phyloP scores from a whole-genome alignment of 2,888 invertebrate species.

The Amphipoea lucens region DNA sequence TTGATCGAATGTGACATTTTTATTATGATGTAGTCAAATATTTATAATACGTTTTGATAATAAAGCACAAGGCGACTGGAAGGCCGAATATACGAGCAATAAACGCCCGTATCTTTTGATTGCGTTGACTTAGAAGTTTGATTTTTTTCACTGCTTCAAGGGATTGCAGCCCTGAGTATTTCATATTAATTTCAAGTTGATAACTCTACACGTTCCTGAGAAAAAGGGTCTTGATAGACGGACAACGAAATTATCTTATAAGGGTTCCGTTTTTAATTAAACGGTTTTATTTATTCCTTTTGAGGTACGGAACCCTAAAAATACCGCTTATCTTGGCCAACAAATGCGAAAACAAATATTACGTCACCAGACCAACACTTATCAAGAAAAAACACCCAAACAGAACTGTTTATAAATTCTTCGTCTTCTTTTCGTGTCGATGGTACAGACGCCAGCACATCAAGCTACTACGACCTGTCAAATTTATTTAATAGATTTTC shows the following conservation, averaged over 20 bases:
- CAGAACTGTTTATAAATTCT: not conserved
- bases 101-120: too few relatives aligned
- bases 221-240: too few relatives aligned
- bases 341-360: slow-evolving; percentile 7
- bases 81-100: slow-evolving; percentile 24
- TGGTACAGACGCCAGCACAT: not conserved
- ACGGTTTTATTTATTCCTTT: too few relatives aligned
- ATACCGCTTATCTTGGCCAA: not conserved
- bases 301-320: not conserved
- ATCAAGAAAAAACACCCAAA: not conserved
- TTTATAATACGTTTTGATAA: slow-evolving; percentile 9
- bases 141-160: too few relatives aligned
- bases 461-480: too few relatives aligned
- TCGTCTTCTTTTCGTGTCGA: not conserved
- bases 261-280: too few relatives aligned
- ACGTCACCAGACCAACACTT: not conserved
- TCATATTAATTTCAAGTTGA: too few relatives aligned
- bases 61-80: slow-evolving; percentile 7
- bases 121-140: too few relatives aligned
- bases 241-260: too few relatives aligned
- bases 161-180: too few relatives aligned
- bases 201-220: too few relatives aligned
- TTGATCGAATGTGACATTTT: slow-evolving; percentile 31
- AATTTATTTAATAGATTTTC: too few relatives aligned
- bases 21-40: slow-evolving; percentile 38